Evolutionary conservation across 2,888 invertebrate species (phyloP).

Genomic region (Panopea generosa): DNA sequence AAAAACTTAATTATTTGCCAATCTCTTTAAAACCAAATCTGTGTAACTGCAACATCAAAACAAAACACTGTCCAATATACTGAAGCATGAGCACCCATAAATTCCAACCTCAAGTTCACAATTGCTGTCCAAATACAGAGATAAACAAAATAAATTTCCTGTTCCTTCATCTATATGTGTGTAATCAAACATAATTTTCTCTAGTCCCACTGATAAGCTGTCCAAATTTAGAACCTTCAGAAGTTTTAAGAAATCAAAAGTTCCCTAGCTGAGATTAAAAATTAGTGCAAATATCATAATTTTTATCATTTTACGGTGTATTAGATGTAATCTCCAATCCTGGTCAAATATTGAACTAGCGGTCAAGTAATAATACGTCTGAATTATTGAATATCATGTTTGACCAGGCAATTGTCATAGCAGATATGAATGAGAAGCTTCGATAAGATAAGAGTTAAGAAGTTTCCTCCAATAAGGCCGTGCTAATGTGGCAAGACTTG

Average conservation of each 20-base stretch:
- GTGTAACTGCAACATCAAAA: background rate
- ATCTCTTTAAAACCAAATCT: too few species aligned
- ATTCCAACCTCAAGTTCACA: conserved; percentile 13
- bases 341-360: conserved; percentile 27
- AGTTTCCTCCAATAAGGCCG: too few species aligned
- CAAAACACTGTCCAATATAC: background rate
- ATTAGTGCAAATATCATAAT: conserved; percentile 42
- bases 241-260: conserved; percentile 30
- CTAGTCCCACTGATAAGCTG: conserved; percentile 25
- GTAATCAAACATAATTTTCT: conserved; percentile 35
- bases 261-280: conserved; percentile 5
- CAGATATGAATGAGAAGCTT: too few species aligned
- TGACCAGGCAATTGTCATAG: conserved; percentile 24
- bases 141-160: conserved; percentile 16
- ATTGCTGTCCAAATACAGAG: conserved; percentile 16
- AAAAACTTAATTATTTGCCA: too few species aligned
- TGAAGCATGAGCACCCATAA: conserved; percentile 29
- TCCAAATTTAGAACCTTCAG: conserved; percentile 10
- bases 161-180: conserved; percentile 14
- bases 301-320: background rate
- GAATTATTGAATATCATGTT: conserved; percentile 29
- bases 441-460: too few species aligned
- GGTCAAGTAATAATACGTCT: conserved; percentile 20
- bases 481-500: too few species aligned
- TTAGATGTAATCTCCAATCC: background rate